These are phyloP conservation scores for Nematopogon swammerdamellus DNA, from an alignment of 2,888 invertebrate species.

Conservation along the genomic window DNA sequence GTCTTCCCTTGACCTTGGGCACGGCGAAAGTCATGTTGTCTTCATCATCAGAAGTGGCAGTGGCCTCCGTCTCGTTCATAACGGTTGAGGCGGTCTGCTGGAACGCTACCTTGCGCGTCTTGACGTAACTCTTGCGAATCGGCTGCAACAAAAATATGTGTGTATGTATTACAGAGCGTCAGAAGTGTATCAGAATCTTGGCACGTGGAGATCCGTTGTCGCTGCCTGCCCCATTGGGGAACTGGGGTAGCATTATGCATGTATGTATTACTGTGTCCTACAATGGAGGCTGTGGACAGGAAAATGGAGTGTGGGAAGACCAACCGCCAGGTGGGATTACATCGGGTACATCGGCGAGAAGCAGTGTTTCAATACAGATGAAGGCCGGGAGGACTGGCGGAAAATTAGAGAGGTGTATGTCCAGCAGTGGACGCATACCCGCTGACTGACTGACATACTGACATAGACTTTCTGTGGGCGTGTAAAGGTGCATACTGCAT, in stretches of 20 bases:
- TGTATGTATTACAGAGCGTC: no score
- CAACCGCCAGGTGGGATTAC: no score
- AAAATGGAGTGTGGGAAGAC: no score
- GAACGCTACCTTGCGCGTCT: conserved; percentile 38
- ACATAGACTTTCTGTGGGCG: neutral
- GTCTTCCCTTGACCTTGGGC: conserved; percentile 26
- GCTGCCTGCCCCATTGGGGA: no score
- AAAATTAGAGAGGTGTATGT: no score
- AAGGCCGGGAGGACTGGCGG: no score
- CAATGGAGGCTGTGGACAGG: no score
- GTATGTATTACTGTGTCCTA: neutral
- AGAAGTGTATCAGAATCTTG: no score
- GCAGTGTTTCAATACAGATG: neutral
- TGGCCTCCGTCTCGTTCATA: conserved; percentile 15
- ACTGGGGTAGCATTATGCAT: no score
- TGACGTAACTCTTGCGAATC: conserved; percentile 38
- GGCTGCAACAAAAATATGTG: conserved; percentile 33
- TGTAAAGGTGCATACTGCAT: neutral
- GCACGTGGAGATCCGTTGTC: no score
- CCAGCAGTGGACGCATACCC: no score
- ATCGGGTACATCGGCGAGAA: neutral
- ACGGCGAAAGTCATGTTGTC: conserved; percentile 33
- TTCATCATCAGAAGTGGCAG: conserved; percentile 13
- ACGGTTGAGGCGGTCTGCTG: conserved; percentile 22
- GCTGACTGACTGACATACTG: no score